A percentile compares a stretch with the other conserved stretches of the same genome.
phyloP scores from a whole-genome alignment of 2,113 vertebrate genomes.

The Barnardius zonarius region DNA sequence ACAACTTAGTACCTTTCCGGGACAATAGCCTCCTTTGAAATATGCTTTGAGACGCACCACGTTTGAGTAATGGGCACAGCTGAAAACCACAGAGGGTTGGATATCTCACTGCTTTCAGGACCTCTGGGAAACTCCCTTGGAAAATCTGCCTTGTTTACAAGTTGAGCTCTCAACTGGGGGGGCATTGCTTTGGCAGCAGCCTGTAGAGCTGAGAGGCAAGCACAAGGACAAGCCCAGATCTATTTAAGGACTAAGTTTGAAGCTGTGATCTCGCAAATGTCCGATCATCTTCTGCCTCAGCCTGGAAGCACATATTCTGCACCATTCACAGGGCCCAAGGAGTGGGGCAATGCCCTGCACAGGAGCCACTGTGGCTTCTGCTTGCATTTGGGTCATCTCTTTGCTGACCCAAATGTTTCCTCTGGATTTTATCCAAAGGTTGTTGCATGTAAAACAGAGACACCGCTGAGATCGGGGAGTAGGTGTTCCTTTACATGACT shows the following conservation, averaged over 20 bases:
- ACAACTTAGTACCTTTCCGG: not conserved
- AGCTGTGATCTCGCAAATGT: not conserved
- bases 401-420: not conserved
- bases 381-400: not conserved
- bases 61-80: not conserved
- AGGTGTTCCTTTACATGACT: not conserved
- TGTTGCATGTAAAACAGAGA: not conserved
- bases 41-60: not conserved
- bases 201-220: not conserved
- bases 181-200: not conserved
- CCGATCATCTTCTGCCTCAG: not conserved
- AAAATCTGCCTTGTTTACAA: not conserved
- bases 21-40: not conserved
- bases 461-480: not conserved
- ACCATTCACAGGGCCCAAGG: fast-evolving
- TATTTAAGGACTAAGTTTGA: not conserved
- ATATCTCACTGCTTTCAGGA: not conserved
- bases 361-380: not conserved
- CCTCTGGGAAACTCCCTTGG: not conserved
- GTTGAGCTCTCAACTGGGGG: not conserved
- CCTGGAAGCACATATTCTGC: not conserved
- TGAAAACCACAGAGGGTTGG: not conserved
- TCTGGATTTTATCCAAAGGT: not conserved
- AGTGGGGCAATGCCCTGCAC: not conserved
- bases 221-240: not conserved